Conservation (phyloP, 2,113 vertebrate genomes). For the Seriola rivoliana region DNA sequence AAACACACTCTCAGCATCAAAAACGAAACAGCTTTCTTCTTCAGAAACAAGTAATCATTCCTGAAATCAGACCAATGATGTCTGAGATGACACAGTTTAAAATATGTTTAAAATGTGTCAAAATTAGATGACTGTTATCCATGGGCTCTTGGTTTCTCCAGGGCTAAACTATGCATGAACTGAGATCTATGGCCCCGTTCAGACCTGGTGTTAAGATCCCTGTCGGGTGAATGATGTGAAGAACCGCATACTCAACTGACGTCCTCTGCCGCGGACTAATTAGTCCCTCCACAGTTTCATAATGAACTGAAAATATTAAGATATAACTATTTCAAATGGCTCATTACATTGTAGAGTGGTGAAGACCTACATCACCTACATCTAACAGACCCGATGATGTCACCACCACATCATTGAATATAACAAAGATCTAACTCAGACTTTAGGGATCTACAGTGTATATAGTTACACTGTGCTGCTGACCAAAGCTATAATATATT, state of each 20-base stretch:
- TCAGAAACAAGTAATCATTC: neutral
- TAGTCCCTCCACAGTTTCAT: no score
- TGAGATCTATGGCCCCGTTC: neutral
- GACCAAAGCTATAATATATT: slow-evolving; percentile 54
- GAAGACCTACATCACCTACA: slow-evolving; percentile 87
- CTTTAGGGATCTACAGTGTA: slow-evolving; percentile 25
- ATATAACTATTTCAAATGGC: no score
- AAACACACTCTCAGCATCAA: neutral
- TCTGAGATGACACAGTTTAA: neutral
- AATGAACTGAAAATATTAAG: no score
- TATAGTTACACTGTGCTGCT: slow-evolving; percentile 46
- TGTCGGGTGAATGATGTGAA: no score
- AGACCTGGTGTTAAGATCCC: no score
- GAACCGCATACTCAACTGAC: no score
- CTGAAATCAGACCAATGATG: neutral
- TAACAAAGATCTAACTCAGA: slow-evolving; percentile 7
- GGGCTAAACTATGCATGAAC: neutral
- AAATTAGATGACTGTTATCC: neutral
- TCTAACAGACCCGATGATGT: slow-evolving; percentile 50
- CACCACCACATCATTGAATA: slow-evolving; percentile 5
- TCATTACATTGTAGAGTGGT: no score
- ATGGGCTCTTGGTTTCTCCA: neutral
- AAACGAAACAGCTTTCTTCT: neutral
- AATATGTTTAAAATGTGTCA: neutral
- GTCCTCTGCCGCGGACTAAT: no score